Base-by-base conservation (phyloP, 2,888 invertebrate species). In the Aromia moschata region DNA sequence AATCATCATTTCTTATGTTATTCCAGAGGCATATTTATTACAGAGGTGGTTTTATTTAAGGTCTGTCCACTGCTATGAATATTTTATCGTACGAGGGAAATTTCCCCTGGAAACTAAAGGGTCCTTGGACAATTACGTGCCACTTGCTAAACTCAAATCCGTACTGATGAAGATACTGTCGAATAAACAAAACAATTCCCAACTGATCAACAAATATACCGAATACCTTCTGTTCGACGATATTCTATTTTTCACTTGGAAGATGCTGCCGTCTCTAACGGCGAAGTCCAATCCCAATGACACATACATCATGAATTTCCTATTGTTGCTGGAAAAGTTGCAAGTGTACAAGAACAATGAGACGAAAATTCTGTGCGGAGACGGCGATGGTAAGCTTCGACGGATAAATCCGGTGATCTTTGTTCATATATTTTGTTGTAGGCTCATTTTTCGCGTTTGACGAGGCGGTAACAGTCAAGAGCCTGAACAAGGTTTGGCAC, bases 211-310 rank as follows among this genome's bases (percentile, higher is more conserved):
- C 9, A 86, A 89, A 68, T 92, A 92, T 74, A 88, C 90, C 73
- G 91, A 92, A 78, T 91, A 89, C 76, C 82, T 89, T 0, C 84
- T 86, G 56, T 91, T 89, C 76, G 85, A 88, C 65, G 94, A 95
- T 77, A 86, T 93, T 12, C 82, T 93, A 60, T 91, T 88, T 74
- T 86, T 88, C 74, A 86, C 88, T 0, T 89, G 93, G 82, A 86
- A 86, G 75, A 74, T 84, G 52, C 74, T 89, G 70, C 84, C 85
- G 10, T 79, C 81, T 69, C 79, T 84, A 75, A 88, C 84, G 44
- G 85, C 85, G 18, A 87, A 85, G 72, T 79, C 82, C 11, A 84
- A 85, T 64, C 84, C 80, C 15, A 78, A 74, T 61, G 78, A 80
- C 56, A 58, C 74, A 7, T 80, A 80, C 54, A 78, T 80, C 16